Percentiles rank a stretch among this genome's conserved stretches.
Evolutionary conservation across 2,113 vertebrate genomes (phyloP).

Genomic region (Pseudolaguvia tuberculata): DNA sequence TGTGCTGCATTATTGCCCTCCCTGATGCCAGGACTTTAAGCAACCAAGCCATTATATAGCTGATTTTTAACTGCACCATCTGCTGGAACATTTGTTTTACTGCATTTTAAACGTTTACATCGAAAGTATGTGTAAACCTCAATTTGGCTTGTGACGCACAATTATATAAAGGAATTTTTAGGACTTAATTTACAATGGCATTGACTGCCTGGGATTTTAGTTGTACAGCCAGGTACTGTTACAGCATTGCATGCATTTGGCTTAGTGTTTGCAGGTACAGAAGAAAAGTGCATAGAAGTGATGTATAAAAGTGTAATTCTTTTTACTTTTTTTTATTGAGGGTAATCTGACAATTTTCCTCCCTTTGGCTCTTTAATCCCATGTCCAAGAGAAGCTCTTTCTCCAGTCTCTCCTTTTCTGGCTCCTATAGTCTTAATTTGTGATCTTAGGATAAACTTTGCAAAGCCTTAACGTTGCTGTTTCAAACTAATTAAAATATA

Average conservation of each 20-base stretch:
- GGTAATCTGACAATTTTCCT: neutral
- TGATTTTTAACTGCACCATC: constrained; percentile 14
- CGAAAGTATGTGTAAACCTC: constrained; percentile 1
- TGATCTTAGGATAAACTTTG: neutral
- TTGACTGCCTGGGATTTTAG: constrained; percentile 11
- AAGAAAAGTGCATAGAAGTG: constrained; percentile 1
- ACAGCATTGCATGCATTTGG: neutral
- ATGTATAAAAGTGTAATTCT: neutral
- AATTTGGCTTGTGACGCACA: constrained; percentile 20
- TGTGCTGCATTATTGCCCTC: neutral
- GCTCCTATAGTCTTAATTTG: neutral
- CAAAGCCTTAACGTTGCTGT: constrained; percentile 12
- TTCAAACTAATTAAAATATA: neutral
- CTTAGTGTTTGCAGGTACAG: neutral
- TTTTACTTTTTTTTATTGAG: neutral
- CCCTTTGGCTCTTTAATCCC: neutral
- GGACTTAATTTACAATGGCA: constrained; percentile 3
- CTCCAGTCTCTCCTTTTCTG: neutral
- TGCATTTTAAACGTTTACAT: constrained; percentile 33
- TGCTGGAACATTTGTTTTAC: constrained; percentile 40
- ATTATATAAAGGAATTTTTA: constrained; percentile 1
- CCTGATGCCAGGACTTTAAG: neutral
- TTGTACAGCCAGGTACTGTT: constrained; percentile 5
- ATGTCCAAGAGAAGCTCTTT: neutral
- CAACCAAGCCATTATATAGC: neutral